Conservation (phyloP, 1,140 invertebrate genomes). For the Diorhabda sublineata region DNA sequence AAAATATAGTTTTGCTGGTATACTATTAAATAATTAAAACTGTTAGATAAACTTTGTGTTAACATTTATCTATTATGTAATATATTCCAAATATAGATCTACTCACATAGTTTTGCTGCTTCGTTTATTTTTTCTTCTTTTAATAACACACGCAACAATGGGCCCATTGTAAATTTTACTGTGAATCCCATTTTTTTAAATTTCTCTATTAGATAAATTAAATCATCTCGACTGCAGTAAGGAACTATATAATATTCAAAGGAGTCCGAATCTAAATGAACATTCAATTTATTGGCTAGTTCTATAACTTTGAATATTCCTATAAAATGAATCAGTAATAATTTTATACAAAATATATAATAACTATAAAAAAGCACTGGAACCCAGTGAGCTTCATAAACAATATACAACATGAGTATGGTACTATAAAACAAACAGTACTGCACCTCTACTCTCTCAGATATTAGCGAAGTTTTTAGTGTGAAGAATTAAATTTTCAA, state of each 20-base stretch:
- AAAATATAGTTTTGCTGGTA: too few species aligned
- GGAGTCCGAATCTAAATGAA: slow-evolving; percentile 53
- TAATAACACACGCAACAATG: slow-evolving; percentile 51
- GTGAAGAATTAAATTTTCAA: too few species aligned
- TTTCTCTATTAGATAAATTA: slow-evolving; percentile 49
- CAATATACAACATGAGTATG: too few species aligned
- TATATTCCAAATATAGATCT: not conserved
- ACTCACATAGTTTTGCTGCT: slow-evolving; percentile 50
- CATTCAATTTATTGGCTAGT: slow-evolving; percentile 50
- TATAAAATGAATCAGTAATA: slow-evolving; percentile 25
- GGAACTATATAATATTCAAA: slow-evolving; percentile 52
- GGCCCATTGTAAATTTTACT: slow-evolving; percentile 45
- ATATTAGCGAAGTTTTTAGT: too few species aligned
- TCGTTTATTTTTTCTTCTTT: slow-evolving; percentile 47
- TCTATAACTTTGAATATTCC: slow-evolving; percentile 52
- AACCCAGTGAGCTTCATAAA: too few species aligned
- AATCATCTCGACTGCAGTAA: slow-evolving; percentile 49
- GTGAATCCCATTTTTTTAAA: slow-evolving; percentile 48
- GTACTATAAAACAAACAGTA: too few species aligned
- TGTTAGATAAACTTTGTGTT: not conserved
- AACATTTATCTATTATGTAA: not conserved
- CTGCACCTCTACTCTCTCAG: too few species aligned
- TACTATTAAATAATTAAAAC: not conserved
- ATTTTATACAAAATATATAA: too few species aligned
- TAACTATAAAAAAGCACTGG: too few species aligned